These are phyloP conservation scores for Nematostella vectensis DNA, from an alignment of 92 coral and sea anemone species.

Conservation along the genomic window DNA sequence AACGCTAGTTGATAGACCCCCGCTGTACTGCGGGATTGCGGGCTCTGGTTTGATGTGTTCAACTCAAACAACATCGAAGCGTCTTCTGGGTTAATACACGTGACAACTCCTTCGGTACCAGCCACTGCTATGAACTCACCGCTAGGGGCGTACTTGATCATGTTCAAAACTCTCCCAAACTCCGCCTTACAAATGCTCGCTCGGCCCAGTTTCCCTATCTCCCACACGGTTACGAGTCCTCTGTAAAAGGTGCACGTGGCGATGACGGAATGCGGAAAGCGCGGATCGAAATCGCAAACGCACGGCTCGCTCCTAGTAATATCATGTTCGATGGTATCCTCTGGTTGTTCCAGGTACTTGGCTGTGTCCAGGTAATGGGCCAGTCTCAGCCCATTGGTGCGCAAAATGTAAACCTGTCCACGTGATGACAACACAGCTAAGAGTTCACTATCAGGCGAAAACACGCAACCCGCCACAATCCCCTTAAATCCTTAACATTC, in stretches of 20 bases:
- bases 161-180: constrained; percentile 28
- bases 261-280: constrained; percentile 36
- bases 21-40: constrained; percentile 43
- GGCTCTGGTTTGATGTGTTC: constrained; percentile 22
- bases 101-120: constrained; percentile 37
- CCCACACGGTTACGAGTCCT: constrained; percentile 44
- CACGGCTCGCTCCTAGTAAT: constrained; percentile 27
- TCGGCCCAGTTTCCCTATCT: constrained; percentile 2
- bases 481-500: constrained; percentile 40
- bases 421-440: constrained; percentile 36
- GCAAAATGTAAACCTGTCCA: constrained; percentile 37
- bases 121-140: constrained; percentile 47
- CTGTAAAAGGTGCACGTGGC: constrained; percentile 44
- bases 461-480: constrained; percentile 28
- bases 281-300: constrained; percentile 42
- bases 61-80: constrained; percentile 34
- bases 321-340: constrained; percentile 9
- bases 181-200: constrained; percentile 1
- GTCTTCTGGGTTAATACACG: constrained; percentile 37
- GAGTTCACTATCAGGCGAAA: constrained; percentile 32
- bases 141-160: constrained; percentile 42
- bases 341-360: constrained; percentile 22
- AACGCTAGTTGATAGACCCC: constrained; percentile 45
- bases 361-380: constrained; percentile 20
- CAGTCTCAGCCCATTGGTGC: constrained; percentile 17